Percentiles rank a stretch among this genome's conserved stretches.
Evolutionary conservation across 2,888 invertebrate genomes (phyloP).

Genomic region (Drosophila formosana): DNA sequence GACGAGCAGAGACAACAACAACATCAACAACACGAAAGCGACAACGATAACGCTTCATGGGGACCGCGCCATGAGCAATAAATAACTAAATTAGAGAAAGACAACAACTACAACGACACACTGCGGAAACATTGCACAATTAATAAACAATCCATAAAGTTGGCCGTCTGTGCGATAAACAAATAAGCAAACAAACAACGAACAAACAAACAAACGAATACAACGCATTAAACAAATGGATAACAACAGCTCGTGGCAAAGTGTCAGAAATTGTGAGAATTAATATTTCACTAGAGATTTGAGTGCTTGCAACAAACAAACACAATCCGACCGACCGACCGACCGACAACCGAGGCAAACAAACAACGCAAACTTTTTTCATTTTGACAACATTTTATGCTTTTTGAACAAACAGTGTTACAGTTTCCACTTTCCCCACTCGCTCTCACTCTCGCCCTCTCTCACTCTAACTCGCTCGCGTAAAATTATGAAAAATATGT

Average conservation of each 20-base stretch:
- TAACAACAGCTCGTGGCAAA: constrained; percentile 51
- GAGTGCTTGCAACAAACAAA: constrained; percentile 51
- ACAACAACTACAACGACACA: constrained; percentile 20
- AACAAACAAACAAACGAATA: constrained; percentile 21
- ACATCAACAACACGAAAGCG: constrained; percentile 22
- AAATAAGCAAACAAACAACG: constrained; percentile 13
- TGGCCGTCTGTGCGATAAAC: constrained; percentile 7
- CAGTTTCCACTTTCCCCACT: neutral
- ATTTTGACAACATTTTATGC: constrained; percentile 45
- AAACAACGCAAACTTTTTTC: constrained; percentile 52
- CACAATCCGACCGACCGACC: constrained; percentile 15
- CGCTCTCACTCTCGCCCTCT: neutral
- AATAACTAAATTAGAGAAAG: constrained; percentile 51
- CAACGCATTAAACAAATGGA: constrained; percentile 30
- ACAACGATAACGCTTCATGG: constrained; percentile 15
- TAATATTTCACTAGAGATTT: constrained; percentile 78
- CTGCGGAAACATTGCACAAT: constrained; percentile 36
- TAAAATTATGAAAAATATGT: constrained; percentile 78
- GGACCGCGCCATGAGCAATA: constrained; percentile 39
- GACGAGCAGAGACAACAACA: constrained; percentile 48
- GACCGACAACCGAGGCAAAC: constrained; percentile 22
- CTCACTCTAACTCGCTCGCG: constrained; percentile 34
- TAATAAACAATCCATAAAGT: constrained; percentile 47
- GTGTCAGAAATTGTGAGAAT: constrained; percentile 76
- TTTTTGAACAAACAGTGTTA: constrained; percentile 33